A percentile compares a stretch with the other conserved stretches of the same genome.
These are phyloP conservation scores for Medauroidea extradentata DNA, from an alignment of 1,140 invertebrate genomes.

Conservation along the genomic window DNA sequence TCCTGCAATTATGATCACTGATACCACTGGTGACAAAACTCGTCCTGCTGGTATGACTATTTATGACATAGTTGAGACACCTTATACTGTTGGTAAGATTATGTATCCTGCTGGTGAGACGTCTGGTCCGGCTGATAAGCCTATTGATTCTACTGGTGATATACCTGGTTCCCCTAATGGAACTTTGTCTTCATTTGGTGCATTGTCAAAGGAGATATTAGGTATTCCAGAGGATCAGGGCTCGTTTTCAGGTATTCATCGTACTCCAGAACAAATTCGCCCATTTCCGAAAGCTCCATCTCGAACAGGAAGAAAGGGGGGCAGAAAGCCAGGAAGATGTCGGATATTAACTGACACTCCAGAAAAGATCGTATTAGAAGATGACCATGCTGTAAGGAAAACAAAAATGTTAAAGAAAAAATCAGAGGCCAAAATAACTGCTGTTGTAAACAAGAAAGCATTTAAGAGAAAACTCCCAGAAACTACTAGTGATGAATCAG, in stretches of 20 bases:
- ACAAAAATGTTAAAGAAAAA: background rate
- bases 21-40: background rate
- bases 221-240: background rate
- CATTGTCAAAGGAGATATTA: background rate
- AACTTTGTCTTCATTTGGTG: background rate
- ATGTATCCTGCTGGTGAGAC: no score
- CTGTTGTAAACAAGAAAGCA: background rate
- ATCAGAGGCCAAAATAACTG: background rate
- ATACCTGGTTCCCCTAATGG: background rate
- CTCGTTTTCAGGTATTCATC: no score
- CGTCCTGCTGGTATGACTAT: background rate
- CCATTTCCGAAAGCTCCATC: background rate
- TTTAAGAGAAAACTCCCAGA: background rate
- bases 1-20: background rate
- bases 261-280: background rate
- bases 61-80: no score
- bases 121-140: no score
- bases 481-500: background rate
- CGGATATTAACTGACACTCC: background rate
- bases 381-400: background rate
- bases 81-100: no score
- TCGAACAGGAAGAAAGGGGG: background rate
- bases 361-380: background rate
- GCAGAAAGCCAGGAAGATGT: slow-evolving; percentile 1
- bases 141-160: no score